phyloP scores from a whole-genome alignment of 2,797 vertebrate species.

The Alosa sapidissima region DNA sequence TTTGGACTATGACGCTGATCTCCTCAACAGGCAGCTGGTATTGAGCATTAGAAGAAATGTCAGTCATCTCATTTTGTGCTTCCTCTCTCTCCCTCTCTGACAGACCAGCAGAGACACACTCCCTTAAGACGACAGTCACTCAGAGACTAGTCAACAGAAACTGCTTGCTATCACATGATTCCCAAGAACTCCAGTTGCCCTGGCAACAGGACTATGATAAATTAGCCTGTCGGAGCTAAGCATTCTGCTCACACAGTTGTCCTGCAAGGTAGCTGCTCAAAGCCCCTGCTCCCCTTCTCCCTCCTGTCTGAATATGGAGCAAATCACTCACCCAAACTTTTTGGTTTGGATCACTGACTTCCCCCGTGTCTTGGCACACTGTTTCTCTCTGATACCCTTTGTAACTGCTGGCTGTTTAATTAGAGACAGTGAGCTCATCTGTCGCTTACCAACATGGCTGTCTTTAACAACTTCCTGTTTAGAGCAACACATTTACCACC shows the following conservation, averaged over 20 bases:
- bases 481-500: slow-evolving; percentile 23
- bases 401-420: slow-evolving; percentile 58
- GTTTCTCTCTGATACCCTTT: slow-evolving; percentile 40
- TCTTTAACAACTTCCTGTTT: slow-evolving; percentile 34
- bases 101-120: slow-evolving; percentile 53
- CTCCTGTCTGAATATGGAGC: slow-evolving; percentile 56
- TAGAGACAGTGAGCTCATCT: slow-evolving; percentile 44
- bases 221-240: slow-evolving; percentile 78
- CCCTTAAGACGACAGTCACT: slow-evolving; percentile 70
- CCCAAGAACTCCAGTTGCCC: slow-evolving; percentile 77
- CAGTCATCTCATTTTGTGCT: slow-evolving; percentile 59
- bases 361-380: slow-evolving; percentile 45
- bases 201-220: slow-evolving; percentile 82
- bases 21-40: slow-evolving; percentile 62
- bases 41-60: slow-evolving; percentile 67
- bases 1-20: slow-evolving; percentile 59
- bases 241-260: slow-evolving; percentile 74
- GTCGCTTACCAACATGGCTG: slow-evolving; percentile 29
- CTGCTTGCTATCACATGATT: slow-evolving; percentile 73
- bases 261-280: slow-evolving; percentile 64
- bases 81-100: slow-evolving; percentile 56
- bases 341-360: slow-evolving; percentile 50
- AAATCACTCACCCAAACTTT: slow-evolving; percentile 57
- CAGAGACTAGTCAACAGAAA: slow-evolving; percentile 73
- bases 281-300: not conserved